Evolutionary conservation across 2,888 invertebrate species (phyloP), one percentile per base, ranked within the genome.

Genomic region (Apamea sordens): DNA sequence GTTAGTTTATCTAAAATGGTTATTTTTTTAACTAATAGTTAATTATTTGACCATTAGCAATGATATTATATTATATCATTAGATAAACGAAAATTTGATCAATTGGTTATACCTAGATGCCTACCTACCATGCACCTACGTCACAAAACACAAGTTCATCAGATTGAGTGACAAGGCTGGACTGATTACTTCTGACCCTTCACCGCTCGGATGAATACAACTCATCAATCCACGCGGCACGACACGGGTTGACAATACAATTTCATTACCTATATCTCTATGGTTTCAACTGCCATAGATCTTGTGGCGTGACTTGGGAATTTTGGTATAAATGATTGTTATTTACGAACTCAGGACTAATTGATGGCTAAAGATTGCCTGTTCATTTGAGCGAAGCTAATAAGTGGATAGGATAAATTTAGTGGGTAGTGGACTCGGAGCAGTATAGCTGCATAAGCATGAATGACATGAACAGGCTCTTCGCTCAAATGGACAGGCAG

Each of bases 161-260:
- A 76, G 70, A 77, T 69, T 70, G 85, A 78, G 56, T 81, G 88
- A 86, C 88, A 86, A 86, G 86, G 86, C 83, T 77, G 73, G 85
- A 70, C 86, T 76, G 88, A 86, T 86, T 88, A 74, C 59, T 72
- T 61, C 56, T 68, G 86, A 86, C 88, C 86, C 64, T 65, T 77
- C 61, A 70, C 83, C 83, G 56, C 28, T 56, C 72, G 88, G 76
- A 88, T 88, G 80, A 86, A 74, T 28, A 28, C 64, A 44, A 50
- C 47, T 73, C 83, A 86, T 86, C 86, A 86, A 86, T 86, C 74
- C 73, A 76, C 77, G 74, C 71, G 32, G 53, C 80, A 67, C 74
- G 85, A 87, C 85, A 85, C 63, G 87, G 80, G 85, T 87, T 79
- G 76, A 84, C 85, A 77, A 73, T 77, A 83, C 80, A 80, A 67